Percentiles rank a stretch among this genome's conserved stretches.
Conservation (phyloP, 2,888 invertebrate species). For the Conchocele bisecta region DNA sequence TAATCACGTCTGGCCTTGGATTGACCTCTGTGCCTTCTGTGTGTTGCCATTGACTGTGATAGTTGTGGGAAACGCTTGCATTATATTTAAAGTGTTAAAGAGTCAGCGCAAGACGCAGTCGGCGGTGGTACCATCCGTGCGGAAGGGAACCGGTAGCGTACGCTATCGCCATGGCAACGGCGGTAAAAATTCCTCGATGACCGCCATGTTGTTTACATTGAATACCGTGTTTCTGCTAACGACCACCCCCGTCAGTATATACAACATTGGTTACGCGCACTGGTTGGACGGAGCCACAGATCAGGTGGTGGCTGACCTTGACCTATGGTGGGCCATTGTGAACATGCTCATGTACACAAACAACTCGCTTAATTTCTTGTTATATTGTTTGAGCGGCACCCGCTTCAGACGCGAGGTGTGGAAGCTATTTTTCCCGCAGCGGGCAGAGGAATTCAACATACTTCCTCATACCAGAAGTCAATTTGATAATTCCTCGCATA, state of each 20-base stretch:
- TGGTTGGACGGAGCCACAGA: slow-evolving; percentile 26
- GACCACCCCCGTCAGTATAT: slow-evolving; percentile 68
- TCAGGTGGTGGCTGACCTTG: slow-evolving; percentile 26
- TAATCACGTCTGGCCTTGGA: slow-evolving; percentile 69
- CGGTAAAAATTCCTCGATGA: slow-evolving; percentile 67
- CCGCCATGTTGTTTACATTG: slow-evolving; percentile 66
- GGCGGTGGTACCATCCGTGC: slow-evolving; percentile 11
- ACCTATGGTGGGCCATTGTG: slow-evolving; percentile 64
- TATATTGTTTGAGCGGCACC: slow-evolving; percentile 73
- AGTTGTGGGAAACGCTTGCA: slow-evolving; percentile 68
- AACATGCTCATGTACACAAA: slow-evolving; percentile 74
- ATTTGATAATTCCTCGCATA: no score
- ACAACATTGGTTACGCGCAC: slow-evolving; percentile 58
- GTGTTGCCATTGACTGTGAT: slow-evolving; percentile 71
- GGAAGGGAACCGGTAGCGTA: background rate
- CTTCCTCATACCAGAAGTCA: no score
- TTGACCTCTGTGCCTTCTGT: slow-evolving; percentile 72
- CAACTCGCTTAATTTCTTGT: slow-evolving; percentile 70
- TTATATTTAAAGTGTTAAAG: slow-evolving; percentile 62
- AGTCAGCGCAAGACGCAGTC: slow-evolving; percentile 46
- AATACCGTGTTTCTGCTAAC: slow-evolving; percentile 68
- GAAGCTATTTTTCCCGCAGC: no score
- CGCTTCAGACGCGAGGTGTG: slow-evolving; percentile 70
- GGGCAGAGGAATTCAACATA: no score
- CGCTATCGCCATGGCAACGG: background rate